Evolutionary conservation across 92 coral and sea anemone genomes (phyloP).

Genomic region (Parazoanthus atlanticus): DNA sequence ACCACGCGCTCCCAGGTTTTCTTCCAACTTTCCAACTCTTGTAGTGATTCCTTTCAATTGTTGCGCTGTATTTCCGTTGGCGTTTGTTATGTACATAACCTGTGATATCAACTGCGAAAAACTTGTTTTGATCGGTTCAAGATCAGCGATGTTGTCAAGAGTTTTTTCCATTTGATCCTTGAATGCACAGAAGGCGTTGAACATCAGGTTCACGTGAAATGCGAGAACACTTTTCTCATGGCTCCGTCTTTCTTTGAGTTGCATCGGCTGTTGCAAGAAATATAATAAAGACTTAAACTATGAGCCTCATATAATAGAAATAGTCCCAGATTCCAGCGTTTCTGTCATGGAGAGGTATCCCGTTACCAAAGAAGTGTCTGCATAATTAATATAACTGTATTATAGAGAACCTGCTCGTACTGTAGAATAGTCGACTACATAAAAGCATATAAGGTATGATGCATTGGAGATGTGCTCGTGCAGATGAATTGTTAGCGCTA

Average conservation of each 20-base stretch:
- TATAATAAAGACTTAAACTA: no score
- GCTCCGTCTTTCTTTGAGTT: constrained; percentile 27
- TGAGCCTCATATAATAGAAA: no score
- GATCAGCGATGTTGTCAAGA: constrained; percentile 12
- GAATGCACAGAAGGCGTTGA: neutral
- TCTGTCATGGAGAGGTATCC: no score
- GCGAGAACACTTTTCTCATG: constrained; percentile 51
- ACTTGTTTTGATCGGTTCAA: constrained; percentile 35
- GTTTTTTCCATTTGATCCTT: constrained; percentile 48
- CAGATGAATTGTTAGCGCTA: no score
- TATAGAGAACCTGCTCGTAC: no score
- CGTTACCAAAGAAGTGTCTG: no score
- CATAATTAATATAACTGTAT: no score
- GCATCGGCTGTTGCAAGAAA: constrained; percentile 44
- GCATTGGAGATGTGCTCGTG: no score
- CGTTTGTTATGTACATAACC: constrained; percentile 20
- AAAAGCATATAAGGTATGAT: no score
- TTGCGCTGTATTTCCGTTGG: neutral
- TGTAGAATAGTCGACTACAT: no score
- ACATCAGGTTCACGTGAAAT: constrained; percentile 45
- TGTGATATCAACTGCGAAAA: constrained; percentile 55
- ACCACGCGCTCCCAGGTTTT: constrained; percentile 14
- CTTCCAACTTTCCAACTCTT: constrained; percentile 15
- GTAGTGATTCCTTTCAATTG: neutral
- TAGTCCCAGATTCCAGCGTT: no score